These are phyloP conservation scores for Panzeria rudis DNA, from an alignment of 2,888 invertebrate genomes.

Conservation along the genomic window DNA sequence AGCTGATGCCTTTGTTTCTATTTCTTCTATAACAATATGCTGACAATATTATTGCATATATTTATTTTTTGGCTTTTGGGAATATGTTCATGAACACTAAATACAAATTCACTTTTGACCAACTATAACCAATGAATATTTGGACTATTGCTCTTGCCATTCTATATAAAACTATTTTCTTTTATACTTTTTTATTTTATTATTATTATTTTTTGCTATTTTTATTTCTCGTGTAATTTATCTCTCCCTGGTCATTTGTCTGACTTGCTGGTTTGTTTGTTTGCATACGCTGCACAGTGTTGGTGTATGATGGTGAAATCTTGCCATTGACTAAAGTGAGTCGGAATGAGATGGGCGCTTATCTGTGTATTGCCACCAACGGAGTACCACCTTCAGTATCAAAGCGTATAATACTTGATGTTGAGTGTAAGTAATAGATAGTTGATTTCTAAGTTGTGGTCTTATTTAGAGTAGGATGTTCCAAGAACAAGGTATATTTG, in stretches of 20 bases:
- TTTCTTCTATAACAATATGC: slow-evolving; percentile 59
- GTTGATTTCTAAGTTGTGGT: slow-evolving; percentile 61
- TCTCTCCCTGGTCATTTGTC: slow-evolving; percentile 28
- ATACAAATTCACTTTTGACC: slow-evolving; percentile 48
- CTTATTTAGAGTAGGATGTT: background rate
- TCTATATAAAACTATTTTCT: slow-evolving; percentile 32
- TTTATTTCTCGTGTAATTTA: background rate
- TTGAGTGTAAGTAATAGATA: slow-evolving; percentile 88
- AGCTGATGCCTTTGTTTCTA: slow-evolving; percentile 13
- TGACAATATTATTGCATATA: slow-evolving; percentile 56
- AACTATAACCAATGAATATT: slow-evolving; percentile 61
- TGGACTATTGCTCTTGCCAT: slow-evolving; percentile 35
- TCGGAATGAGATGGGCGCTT: slow-evolving; percentile 88
- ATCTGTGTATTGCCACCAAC: slow-evolving; percentile 86
- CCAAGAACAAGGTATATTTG: no score
- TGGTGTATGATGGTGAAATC: slow-evolving; percentile 92
- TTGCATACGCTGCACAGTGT: slow-evolving; percentile 89
- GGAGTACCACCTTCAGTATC: slow-evolving; percentile 96
- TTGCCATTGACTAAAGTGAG: slow-evolving; percentile 94
- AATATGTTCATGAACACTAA: slow-evolving; percentile 33
- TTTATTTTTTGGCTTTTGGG: slow-evolving; percentile 32
- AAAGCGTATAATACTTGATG: slow-evolving; percentile 95
- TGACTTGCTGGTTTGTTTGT: background rate
- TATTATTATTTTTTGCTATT: slow-evolving; percentile 7
- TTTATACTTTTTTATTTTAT: slow-evolving; percentile 2